These are phyloP conservation scores for Egretta garzetta DNA, from an alignment of 2,113 vertebrate species.

Conservation along the genomic window DNA sequence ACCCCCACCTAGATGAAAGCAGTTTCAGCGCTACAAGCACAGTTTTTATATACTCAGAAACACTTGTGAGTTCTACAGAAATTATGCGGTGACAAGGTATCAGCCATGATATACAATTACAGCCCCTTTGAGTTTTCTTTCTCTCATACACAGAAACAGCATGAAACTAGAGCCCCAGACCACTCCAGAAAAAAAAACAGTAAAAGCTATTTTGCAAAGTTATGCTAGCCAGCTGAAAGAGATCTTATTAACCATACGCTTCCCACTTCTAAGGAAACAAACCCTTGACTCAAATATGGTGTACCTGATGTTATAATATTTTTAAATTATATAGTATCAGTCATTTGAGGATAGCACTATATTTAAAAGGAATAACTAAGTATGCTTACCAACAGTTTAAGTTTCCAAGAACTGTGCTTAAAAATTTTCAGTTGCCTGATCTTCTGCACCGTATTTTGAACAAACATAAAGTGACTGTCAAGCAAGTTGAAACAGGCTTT, in stretches of 20 bases:
- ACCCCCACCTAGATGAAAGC: constrained; percentile 70
- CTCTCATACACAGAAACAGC: not conserved
- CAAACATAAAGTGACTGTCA: not conserved
- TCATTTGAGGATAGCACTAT: not conserved
- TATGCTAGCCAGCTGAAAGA: not conserved
- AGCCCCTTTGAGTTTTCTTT: not conserved
- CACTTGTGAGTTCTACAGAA: not conserved
- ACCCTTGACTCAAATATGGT: not conserved
- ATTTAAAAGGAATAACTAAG: not conserved
- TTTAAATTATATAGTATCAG: not conserved
- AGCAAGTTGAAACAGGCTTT: not conserved
- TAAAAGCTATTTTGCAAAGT: not conserved
- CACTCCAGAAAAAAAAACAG: not conserved
- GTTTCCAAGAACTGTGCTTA: not conserved
- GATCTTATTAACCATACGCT: not conserved
- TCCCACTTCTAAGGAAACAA: not conserved
- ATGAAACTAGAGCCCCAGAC: not conserved
- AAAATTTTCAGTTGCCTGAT: not conserved
- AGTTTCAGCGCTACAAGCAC: constrained; percentile 1
- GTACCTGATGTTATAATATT: not conserved
- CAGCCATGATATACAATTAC: not conserved
- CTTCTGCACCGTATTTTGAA: not conserved
- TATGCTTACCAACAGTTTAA: not conserved
- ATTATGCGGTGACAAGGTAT: not conserved
- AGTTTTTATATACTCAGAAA: constrained; percentile 8